Evolutionary conservation across 2,888 invertebrate species (phyloP), one percentile per base, ranked within the genome.

Genomic region (Scaptomyza caliginosa): DNA sequence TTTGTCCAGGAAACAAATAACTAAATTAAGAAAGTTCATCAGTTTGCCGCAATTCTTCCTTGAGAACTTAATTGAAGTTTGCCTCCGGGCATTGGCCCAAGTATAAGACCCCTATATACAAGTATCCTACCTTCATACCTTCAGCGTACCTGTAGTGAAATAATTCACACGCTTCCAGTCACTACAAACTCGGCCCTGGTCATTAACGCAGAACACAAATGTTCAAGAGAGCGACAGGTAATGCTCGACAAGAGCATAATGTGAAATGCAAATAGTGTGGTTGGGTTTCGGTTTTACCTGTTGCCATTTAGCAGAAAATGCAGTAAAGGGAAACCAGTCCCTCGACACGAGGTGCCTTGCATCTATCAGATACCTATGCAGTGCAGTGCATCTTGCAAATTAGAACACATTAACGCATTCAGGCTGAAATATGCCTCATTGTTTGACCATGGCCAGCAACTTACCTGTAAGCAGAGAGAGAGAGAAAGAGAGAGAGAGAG

Each of bases 331-430:
- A 43, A 49, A 50, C 43, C 30, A 30, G 30, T 42, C 40, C 23
- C 11, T 30, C 2, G 42, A 39, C n/a, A 34, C 32, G 17, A 17
- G 38, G 4, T 17, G 4, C 11, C 28, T 40, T 38, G 23, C n/a
- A 34, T 26, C 34, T 19, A 30, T 13, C 28, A 52, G 19, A n/a
- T 51, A n/a, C 30, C 36, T 40, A 43, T 50, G 23, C 36, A 32
- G 5, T 32, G 32, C 38, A 39, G 46, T 16, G 51, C 49, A 60
- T 38, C 62, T 59, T 42, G 77, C 79, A 84, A 85, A 85, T 85
- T 85, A 79, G 81, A 79, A 70, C 77, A 73, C 75, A 81, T 85
- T 85, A 84, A 83, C 79, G 77, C 80, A 46, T 67, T 71, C 70
- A 67, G 73, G 54, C 64, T 64, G 67, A 69, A 77, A 64, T 75